These are phyloP conservation scores for Volucella inflata DNA, from an alignment of 2,888 invertebrate species.

Conservation along the genomic window DNA sequence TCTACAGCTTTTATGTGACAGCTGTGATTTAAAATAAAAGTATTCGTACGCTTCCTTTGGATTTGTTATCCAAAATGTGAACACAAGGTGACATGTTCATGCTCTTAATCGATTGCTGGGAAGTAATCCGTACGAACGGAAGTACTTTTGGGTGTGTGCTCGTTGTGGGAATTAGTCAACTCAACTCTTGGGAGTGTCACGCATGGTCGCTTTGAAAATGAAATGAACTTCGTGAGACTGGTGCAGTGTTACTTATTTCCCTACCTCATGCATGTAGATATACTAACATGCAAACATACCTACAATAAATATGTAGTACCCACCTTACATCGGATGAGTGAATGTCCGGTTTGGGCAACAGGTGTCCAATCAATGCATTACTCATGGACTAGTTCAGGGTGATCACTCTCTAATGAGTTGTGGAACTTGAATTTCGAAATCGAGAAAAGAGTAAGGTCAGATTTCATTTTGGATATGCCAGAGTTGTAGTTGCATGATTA, in stretches of 20 bases:
- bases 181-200: conserved; percentile 31
- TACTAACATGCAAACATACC: too few relatives aligned
- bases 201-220: conserved; percentile 40
- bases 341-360: conserved; percentile 71
- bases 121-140: conserved; percentile 21
- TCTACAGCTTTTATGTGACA: conserved; percentile 58
- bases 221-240: conserved; percentile 64
- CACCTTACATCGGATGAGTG: conserved; percentile 49
- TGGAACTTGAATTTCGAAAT: conserved; percentile 39
- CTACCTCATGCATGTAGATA: too few relatives aligned
- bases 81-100: conserved; percentile 40
- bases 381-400: conserved; percentile 63
- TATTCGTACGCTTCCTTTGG: conserved; percentile 24
- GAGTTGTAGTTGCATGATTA: conserved; percentile 28
- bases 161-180: conserved; percentile 36
- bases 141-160: conserved; percentile 44
- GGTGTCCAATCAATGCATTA: conserved; percentile 58
- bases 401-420: conserved; percentile 61
- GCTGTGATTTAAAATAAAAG: conserved; percentile 49
- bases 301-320: too few relatives aligned
- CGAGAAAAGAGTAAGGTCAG: conserved; percentile 52
- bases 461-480: conserved; percentile 5
- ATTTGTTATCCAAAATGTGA: neutral
- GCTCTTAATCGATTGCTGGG: conserved; percentile 11
- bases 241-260: conserved; percentile 29